phyloP scores from a whole-genome alignment of 1,140 invertebrate genomes.

The Neodiprion virginianus region DNA sequence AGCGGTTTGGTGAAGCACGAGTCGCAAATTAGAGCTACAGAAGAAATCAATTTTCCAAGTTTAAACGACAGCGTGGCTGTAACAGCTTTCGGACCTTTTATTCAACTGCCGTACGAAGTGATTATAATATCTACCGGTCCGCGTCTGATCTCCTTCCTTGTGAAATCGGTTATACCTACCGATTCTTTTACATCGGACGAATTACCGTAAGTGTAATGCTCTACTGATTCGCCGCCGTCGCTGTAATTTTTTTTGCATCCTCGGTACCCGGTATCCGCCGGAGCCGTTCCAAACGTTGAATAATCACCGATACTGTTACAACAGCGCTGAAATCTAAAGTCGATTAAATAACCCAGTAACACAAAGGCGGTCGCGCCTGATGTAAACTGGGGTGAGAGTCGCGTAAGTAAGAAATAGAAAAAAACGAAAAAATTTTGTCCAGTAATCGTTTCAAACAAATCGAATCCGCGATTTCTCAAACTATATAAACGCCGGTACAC shows the following conservation, averaged over 20 bases:
- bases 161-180: neutral
- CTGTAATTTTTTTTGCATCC: too few relatives aligned
- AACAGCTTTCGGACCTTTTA: too few relatives aligned
- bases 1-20: too few relatives aligned
- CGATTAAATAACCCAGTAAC: neutral
- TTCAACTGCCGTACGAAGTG: too few relatives aligned
- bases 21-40: too few relatives aligned
- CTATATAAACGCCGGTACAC: neutral
- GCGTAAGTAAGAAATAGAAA: too few relatives aligned
- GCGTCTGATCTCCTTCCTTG: neutral
- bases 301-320: neutral
- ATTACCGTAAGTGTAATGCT: constrained; percentile 3
- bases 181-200: neutral
- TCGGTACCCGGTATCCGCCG: neutral
- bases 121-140: too few relatives aligned
- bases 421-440: neutral
- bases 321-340: neutral
- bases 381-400: too few relatives aligned
- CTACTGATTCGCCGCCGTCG: neutral
- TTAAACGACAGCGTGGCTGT: too few relatives aligned
- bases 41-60: too few relatives aligned
- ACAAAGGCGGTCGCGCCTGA: neutral
- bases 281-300: neutral
- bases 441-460: neutral
- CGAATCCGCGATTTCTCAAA: neutral